Conservation (phyloP, 2,888 invertebrate genomes). For the Graphium colonna region DNA sequence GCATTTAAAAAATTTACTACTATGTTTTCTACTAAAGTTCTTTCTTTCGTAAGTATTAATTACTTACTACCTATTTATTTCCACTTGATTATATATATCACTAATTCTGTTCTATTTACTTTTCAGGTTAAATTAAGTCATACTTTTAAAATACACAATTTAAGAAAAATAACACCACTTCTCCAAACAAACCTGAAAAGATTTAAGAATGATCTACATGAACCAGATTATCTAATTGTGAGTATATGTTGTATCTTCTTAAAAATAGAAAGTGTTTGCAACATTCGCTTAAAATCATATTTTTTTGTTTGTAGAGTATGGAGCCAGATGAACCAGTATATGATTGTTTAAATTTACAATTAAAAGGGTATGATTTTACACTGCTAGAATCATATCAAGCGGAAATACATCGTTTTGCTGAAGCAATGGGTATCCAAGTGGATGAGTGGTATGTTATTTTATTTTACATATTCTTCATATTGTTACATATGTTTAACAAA, state of each 20-base stretch:
- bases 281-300: constrained; percentile 6
- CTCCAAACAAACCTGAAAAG: constrained; percentile 40
- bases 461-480: neutral
- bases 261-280: constrained; percentile 19
- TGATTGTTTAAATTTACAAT: constrained; percentile 86
- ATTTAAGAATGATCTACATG: constrained; percentile 75
- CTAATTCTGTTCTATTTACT: constrained; percentile 4
- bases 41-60: constrained; percentile 34
- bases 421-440: constrained; percentile 86
- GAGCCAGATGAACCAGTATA: constrained; percentile 86
- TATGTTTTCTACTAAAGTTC: constrained; percentile 41
- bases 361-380: constrained; percentile 91
- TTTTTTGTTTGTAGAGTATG: constrained; percentile 69
- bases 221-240: constrained; percentile 88
- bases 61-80: no score
- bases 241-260: constrained; percentile 36
- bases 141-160: constrained; percentile 30
- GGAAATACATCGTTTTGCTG: constrained; percentile 86
- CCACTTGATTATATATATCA: no score
- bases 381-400: constrained; percentile 89
- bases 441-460: constrained; percentile 81
- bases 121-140: constrained; percentile 46
- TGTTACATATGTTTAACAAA: no score
- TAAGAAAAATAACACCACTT: constrained; percentile 25
- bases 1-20: neutral